phyloP scores from a whole-genome alignment of 2,888 invertebrate genomes.

The Tachina grossa region DNA sequence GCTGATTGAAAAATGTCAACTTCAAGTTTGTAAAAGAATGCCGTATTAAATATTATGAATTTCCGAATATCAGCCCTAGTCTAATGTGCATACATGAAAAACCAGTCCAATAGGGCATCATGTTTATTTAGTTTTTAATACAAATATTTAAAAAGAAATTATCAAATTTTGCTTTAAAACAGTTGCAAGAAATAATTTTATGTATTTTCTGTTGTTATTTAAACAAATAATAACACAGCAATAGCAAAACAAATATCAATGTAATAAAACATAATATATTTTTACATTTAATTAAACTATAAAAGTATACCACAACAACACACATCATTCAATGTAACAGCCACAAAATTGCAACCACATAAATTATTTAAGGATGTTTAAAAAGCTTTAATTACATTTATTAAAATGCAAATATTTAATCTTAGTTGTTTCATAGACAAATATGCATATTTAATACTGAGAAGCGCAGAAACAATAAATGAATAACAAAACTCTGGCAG shows the following conservation, averaged over 20 bases:
- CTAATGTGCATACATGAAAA: not conserved
- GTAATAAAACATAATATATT: constrained; percentile 46
- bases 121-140: constrained; percentile 11
- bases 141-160: constrained; percentile 44
- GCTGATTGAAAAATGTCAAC: no score
- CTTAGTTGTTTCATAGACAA: constrained; percentile 5
- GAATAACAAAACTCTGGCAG: no score
- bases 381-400: constrained; percentile 51
- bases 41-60: not conserved
- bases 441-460: not conserved
- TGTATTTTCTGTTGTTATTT: not conserved
- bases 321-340: constrained; percentile 63
- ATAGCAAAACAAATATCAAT: not conserved
- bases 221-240: constrained; percentile 21
- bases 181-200: constrained; percentile 35
- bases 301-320: constrained; percentile 68
- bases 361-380: constrained; percentile 63
- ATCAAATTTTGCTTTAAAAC: constrained; percentile 40
- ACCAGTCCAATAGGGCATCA: not conserved
- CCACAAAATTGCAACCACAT: constrained; percentile 64
- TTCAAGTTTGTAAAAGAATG: no score
- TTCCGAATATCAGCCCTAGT: not conserved
- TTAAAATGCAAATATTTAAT: constrained; percentile 33
- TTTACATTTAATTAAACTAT: constrained; percentile 69
- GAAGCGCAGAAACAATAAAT: no score